Base-by-base conservation (phyloP, 1,140 invertebrate genomes). In the Caenorhabditis briggsae region DNA sequence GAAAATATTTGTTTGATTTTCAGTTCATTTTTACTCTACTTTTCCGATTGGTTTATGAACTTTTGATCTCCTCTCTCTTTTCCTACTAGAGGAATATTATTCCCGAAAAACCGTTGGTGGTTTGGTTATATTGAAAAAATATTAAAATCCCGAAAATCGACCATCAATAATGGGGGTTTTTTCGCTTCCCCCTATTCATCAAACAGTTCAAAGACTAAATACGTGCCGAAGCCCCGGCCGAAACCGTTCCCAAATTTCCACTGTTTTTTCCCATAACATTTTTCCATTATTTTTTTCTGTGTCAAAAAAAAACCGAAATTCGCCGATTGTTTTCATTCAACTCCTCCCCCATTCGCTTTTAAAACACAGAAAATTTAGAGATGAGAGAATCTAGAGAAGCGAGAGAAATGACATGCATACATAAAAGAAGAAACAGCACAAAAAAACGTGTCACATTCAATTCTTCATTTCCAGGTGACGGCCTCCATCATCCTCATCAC, bases 381-480 rank as follows among this genome's bases (percentile, higher is more conserved):
- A 41, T 2, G 61, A 65, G 61, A 25, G 61, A 11, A 41, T 14
- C 11, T 33, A 33, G 33, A 33, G 33, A 33, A 33, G 3, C 33
- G 33, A 65, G 20, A 16, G 61, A 20, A 16, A 33, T 33, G 59
- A 50, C 9, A 14, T 25, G 2, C 23, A 12, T 41, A 18, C 41
- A 65, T 65, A 33, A 65, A 33, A 65, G 33, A 8, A 41, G 25
- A 18, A 16, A 3, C 7, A 14, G 23, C 25, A 33, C 33, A 33
- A 33, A 33, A 33, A 11, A 65, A 41, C 11, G 61, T 65, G 61
- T 65, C 25, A 65, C 33, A 33, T 65, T 20, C 50, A 53, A 41
- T 33, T 46, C 7, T n/a, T 8, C 8, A n/a, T 78, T 78, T 78
- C 46, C 70, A 78, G 70, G 70, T 78, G 70, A 78, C 70, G 9